Conservation (phyloP, 2,888 invertebrate species). For the Argyresthia albistria region DNA sequence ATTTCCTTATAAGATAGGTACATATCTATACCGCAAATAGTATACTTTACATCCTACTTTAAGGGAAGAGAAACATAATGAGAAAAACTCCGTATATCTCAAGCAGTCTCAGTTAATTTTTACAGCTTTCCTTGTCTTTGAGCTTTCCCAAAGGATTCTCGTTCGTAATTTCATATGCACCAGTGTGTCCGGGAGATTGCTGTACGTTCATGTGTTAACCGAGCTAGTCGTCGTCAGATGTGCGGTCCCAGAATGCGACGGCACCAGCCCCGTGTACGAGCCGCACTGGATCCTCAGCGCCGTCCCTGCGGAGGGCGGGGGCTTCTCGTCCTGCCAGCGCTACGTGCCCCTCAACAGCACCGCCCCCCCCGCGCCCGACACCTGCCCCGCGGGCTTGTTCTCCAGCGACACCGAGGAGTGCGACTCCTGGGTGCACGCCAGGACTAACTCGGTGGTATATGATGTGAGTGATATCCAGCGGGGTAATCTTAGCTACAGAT, state of each 20-base stretch:
- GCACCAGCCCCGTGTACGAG: slow-evolving; percentile 29
- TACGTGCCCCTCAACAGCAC: slow-evolving; percentile 33
- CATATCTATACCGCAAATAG: no score
- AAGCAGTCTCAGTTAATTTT: no score
- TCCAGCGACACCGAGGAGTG: slow-evolving; percentile 21
- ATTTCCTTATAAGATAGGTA: no score
- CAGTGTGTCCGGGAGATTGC: no score
- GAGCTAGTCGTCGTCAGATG: slow-evolving; percentile 36
- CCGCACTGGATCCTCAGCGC: slow-evolving; percentile 58
- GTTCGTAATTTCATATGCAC: no score
- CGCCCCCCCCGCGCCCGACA: slow-evolving; percentile 15
- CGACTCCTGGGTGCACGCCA: slow-evolving; percentile 38
- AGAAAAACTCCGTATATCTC: no score
- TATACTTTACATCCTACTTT: no score
- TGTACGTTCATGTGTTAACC: no score
- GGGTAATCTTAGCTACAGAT: no score
- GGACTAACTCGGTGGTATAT: slow-evolving; percentile 46
- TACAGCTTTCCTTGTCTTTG: no score
- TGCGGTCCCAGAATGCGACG: slow-evolving; percentile 62
- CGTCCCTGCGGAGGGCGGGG: slow-evolving; percentile 32
- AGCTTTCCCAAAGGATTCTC: no score
- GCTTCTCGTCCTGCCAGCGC: slow-evolving; percentile 55
- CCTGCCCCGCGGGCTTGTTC: slow-evolving; percentile 38
- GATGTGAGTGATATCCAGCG: slow-evolving; percentile 30
- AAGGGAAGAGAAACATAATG: no score